Evolutionary conservation across 2,797 vertebrate species (phyloP).

Genomic region (Manis pentadactyla): DNA sequence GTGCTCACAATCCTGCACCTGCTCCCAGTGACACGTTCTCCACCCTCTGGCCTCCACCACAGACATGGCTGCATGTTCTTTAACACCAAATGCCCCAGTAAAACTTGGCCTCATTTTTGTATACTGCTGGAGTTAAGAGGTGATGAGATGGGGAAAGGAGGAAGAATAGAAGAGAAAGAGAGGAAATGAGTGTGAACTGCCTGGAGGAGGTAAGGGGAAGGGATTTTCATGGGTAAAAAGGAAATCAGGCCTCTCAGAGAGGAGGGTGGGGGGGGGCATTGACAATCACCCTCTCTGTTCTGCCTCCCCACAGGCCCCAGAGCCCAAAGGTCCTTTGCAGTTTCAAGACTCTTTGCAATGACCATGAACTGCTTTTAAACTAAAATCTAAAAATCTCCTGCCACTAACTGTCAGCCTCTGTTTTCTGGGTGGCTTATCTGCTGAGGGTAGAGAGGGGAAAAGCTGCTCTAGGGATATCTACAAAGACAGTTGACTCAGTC

Average conservation of each 20-base stretch:
- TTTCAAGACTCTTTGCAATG: neutral
- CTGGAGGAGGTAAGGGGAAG: neutral
- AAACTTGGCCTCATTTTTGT: neutral
- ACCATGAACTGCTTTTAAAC: neutral
- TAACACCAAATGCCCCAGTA: neutral
- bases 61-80: neutral
- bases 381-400: neutral
- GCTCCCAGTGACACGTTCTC: neutral
- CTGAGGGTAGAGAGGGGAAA: neutral
- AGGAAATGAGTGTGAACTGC: neutral
- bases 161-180: neutral
- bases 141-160: neutral
- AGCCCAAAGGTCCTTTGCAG: neutral
- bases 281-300: neutral
- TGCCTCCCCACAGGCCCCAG: neutral
- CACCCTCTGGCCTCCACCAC: neutral
- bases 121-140: neutral
- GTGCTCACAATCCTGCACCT: rapidly evolving
- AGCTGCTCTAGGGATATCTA: neutral
- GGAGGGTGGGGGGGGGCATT: neutral
- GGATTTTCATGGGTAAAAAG: neutral
- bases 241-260: neutral
- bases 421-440: conserved; percentile 34
- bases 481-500: neutral
- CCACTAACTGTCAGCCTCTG: neutral